Conservation (phyloP, 1,140 invertebrate genomes). For the Metopolophium dirhodum region DNA sequence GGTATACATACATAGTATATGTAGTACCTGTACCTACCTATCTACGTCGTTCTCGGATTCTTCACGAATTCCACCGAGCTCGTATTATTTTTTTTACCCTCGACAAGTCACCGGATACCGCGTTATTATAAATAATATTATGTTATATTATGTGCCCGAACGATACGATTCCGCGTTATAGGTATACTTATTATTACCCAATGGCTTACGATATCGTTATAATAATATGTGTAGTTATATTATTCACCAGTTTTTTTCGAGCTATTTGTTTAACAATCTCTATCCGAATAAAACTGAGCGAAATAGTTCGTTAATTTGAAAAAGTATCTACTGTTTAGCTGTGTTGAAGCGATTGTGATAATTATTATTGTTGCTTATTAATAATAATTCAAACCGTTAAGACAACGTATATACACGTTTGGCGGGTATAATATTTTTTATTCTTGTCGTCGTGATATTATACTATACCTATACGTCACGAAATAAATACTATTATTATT, state of each 20-base stretch:
- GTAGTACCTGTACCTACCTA: neutral
- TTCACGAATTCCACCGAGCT: conserved; percentile 14
- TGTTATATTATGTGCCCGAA: neutral
- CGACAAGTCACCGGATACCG: neutral
- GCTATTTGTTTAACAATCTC: too few species aligned
- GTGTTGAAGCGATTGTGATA: neutral
- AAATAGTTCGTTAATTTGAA: too few species aligned
- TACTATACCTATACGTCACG: too few species aligned
- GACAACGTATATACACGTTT: neutral
- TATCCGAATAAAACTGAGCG: too few species aligned
- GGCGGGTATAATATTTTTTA: neutral
- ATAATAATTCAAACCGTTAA: neutral
- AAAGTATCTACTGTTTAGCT: too few species aligned
- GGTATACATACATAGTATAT: neutral
- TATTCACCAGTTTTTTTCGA: too few species aligned
- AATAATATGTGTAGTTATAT: too few species aligned
- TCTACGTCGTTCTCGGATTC: neutral
- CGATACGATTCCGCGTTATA: neutral
- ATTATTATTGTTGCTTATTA: neutral
- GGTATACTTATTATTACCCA: neutral
- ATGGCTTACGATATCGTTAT: too few species aligned
- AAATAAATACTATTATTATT: neutral
- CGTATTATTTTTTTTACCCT: neutral
- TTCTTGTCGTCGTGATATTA: neutral
- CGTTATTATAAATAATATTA: neutral